Base-by-base conservation (phyloP, 1,140 invertebrate genomes). In the Penaeus chinensis region DNA sequence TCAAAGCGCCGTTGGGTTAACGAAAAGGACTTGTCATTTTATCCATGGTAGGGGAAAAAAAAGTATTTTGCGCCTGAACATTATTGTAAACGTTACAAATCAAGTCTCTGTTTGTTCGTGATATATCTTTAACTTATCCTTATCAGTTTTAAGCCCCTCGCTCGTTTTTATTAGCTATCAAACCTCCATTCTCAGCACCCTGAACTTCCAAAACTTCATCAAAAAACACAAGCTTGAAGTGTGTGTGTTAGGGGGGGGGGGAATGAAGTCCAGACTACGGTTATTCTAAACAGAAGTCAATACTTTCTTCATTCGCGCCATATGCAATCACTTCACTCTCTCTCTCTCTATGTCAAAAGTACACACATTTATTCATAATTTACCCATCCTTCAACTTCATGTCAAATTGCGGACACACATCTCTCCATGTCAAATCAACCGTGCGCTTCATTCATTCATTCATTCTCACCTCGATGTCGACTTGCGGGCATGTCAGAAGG, bases 401-500 rank as follows among this genome's bases (percentile, higher is more conserved):
- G 32, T 32, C 2, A 32, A 32, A 1, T 32, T 32, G 24, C 13
- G 2, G 24, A 77, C 76, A 77, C 76, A 80, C 62, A 80, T n/a
- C 78, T n/a, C n/a, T 22, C 11, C 18, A 60, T 19, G 4, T 10
- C 18, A 19, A 10, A 54, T 3, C 37, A 32, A 16, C 22, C n/a
- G 19, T 22, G 19, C 13, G 1, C 82, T 8, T 13, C 54, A 2
- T 32, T 19, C 79, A 11, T 5, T 18, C 4, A 54, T 78, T 13
- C 77, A 87, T 3, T 22, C 85, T 60, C 87, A 92, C 91, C 90
- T 92, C 91, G 20, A 90, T 90, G 69, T 91, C 89, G 22, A 92
- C 90, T 22, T 89, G 90, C 76, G 74, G 86, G 66, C 91, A 92
- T 16, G 83, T 89, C 3, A 93, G 89, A 2, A 93, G 90, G 69